Base-by-base conservation (phyloP, 2,113 vertebrate species). In the Carettochelys insculpta region DNA sequence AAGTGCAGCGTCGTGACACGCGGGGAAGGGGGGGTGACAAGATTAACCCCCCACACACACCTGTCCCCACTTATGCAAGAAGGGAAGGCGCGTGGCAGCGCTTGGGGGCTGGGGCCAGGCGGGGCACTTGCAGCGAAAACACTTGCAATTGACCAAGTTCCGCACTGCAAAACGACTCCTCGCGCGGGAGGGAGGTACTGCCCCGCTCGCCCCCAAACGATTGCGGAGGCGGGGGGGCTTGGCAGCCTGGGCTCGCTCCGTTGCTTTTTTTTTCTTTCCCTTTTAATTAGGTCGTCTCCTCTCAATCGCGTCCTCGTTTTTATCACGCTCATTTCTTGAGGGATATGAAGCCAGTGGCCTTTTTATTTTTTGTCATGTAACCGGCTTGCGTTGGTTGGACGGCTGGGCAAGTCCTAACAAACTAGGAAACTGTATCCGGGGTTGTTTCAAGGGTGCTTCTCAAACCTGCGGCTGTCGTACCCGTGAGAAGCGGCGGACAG, bases 381-480 rank as follows among this genome's bases (percentile, higher is more conserved):
- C 41, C 52, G 8, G 2, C 34, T 80, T 24, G 11, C 47, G 3
- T 45, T 7, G 48, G 31, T 43, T 2, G 2, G 58, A 73, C 24
- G 31, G 17, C 68, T 80, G 38, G 0, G 11, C 54, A 79, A 14
- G 45, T 73, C 25, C 61, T 50, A 1, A 31, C 34, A 61, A 54
- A 84, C 20, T 47, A 14, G 50, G 11, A 25, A 1, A 45, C 75
- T 19, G 51, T 77, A 45, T 29, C 41, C n/a, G n/a, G n/a, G n/a
- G 20, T 29, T n/a, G 29, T 29, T 43, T 75, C 13, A 45, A 0
- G 3, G 4, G 25, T 71, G 58, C 41, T 6, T 5, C 48, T 48
- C 1, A 77, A 90, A n/a, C 82, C 8, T 4, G 0, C 6, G 12
- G 50, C 34, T 16, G 0, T 34, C 29, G 5, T 0, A 5, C 16